Conservation (phyloP, 2,888 invertebrate genomes). For the Agrypnus murinus region DNA sequence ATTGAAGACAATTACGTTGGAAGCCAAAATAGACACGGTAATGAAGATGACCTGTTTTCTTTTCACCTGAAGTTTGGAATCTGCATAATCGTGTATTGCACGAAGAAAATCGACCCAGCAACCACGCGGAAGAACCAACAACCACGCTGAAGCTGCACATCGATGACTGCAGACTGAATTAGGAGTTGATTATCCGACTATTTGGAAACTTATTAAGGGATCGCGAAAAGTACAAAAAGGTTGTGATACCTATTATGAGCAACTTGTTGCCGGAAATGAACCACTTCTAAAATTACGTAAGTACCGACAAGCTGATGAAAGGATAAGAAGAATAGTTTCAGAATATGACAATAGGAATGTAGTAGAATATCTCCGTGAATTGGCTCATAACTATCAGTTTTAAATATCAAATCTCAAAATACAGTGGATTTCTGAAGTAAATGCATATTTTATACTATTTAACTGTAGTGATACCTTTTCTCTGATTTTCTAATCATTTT, state of each 20-base stretch:
- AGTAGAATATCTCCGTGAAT: background rate
- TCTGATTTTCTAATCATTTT: background rate
- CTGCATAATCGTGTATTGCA: background rate
- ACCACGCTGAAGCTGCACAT: background rate
- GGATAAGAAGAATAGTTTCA: background rate
- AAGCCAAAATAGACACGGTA: no score
- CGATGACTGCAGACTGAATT: background rate
- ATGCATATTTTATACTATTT: no score
- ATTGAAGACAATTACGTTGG: no score
- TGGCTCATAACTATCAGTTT: background rate
- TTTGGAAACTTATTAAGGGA: background rate
- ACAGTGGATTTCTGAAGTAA: no score
- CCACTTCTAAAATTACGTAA: background rate
- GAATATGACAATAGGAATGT: background rate
- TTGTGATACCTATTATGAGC: background rate
- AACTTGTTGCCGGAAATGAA: conserved; percentile 2
- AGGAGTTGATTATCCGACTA: background rate
- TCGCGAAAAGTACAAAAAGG: background rate
- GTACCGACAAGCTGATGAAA: background rate
- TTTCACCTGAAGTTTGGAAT: background rate
- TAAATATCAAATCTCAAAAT: background rate
- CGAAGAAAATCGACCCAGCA: background rate
- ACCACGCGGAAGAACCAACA: no score
- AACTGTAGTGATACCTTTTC: no score
- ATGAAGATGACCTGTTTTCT: background rate